Evolutionary conservation across 2,113 vertebrate species (phyloP).

Genomic region (Delphinus delphis): DNA sequence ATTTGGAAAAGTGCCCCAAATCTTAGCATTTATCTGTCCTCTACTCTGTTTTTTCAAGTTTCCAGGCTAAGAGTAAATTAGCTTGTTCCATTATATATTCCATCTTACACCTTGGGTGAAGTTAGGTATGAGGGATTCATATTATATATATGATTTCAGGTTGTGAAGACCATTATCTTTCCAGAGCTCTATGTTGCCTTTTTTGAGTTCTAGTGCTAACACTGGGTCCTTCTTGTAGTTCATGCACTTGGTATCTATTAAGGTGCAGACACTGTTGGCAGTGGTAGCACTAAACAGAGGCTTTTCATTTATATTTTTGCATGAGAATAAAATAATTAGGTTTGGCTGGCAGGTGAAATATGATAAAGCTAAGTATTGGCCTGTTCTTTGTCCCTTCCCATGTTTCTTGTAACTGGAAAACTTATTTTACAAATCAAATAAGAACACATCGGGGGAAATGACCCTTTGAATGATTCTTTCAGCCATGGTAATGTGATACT

Average conservation of each 20-base stretch:
- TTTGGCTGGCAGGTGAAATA: conserved; percentile 1
- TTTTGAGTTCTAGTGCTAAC: neutral
- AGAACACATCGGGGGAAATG: neutral
- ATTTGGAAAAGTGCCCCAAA: neutral
- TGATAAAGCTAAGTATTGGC: neutral
- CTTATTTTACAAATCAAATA: conserved; percentile 45
- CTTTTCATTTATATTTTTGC: neutral
- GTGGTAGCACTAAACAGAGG: neutral
- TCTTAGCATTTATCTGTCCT: neutral
- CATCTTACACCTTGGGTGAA: neutral
- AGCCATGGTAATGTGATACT: neutral
- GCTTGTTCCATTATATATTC: neutral
- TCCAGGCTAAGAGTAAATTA: neutral
- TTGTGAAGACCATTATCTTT: neutral
- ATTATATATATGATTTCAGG: neutral
- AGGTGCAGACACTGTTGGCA: neutral
- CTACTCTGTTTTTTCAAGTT: neutral
- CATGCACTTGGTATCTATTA: neutral
- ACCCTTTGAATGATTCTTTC: conserved; percentile 2
- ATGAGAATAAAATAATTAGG: neutral
- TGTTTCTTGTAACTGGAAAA: conserved; percentile 7
- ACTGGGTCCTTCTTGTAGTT: neutral
- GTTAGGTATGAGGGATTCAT: neutral
- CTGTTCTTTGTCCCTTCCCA: neutral
- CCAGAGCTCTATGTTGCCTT: neutral